Percentiles rank a stretch among this genome's conserved stretches.
phyloP scores from a whole-genome alignment of 1,140 invertebrate species.

The Pristionchus pacificus region DNA sequence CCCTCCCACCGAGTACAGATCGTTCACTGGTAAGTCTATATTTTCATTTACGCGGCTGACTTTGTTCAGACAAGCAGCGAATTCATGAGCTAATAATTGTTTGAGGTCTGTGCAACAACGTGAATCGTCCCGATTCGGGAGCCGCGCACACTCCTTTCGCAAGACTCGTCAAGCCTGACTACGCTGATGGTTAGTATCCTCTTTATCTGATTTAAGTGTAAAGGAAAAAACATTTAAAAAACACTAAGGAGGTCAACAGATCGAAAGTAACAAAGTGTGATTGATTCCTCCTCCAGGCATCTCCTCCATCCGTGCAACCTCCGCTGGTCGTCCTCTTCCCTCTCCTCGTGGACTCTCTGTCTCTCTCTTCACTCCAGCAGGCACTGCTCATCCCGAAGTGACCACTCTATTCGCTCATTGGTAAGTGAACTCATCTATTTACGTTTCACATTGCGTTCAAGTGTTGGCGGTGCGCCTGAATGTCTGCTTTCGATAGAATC shows the following conservation, averaged over 20 bases:
- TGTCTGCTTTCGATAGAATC: too few species aligned
- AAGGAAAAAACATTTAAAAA: conserved; percentile 1
- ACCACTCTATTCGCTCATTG: conserved; percentile 36
- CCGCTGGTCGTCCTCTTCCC: conserved; percentile 27
- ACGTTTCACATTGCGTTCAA: too few species aligned
- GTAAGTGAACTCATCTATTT: conserved; percentile 2
- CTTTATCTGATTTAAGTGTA: conserved; percentile 13
- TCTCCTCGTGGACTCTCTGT: conserved; percentile 26
- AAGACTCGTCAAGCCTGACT: conserved; percentile 72
- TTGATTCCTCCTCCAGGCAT: conserved; percentile 14
- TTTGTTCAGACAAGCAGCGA: too few species aligned
- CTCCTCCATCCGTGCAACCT: conserved; percentile 17
- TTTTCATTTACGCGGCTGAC: too few species aligned
- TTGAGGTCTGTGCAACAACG: conserved; percentile 92
- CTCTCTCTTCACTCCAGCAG: conserved; percentile 26
- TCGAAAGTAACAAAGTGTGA: not conserved
- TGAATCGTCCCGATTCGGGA: conserved; percentile 79
- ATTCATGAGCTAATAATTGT: too few species aligned
- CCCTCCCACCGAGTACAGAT: conserved; percentile 64
- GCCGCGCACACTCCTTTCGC: conserved; percentile 71
- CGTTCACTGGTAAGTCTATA: conserved; percentile 73
- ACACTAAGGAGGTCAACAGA: not conserved
- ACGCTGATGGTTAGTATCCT: conserved; percentile 70
- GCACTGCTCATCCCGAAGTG: conserved; percentile 24
- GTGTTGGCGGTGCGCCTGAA: too few species aligned